These are phyloP conservation scores for Dexiosoma caninum DNA, from an alignment of 2,888 invertebrate species.

Conservation along the genomic window DNA sequence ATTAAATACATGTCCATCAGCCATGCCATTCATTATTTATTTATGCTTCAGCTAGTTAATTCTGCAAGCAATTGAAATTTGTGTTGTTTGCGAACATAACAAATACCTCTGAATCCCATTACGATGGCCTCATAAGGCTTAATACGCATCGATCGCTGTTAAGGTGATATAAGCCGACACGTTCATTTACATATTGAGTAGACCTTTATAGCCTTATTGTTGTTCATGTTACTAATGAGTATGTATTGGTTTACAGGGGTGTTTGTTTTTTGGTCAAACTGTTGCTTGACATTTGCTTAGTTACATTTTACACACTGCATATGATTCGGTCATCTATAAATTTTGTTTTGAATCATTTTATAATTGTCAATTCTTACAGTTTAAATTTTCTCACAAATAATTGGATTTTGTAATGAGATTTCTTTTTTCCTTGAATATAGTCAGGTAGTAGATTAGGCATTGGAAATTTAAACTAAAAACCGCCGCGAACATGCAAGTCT, in stretches of 20 bases:
- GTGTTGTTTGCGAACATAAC: neutral
- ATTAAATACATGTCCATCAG: neutral
- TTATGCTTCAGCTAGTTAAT: neutral
- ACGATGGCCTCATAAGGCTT: neutral
- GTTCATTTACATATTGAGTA: neutral
- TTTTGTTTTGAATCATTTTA: constrained; percentile 32
- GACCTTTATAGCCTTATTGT: neutral
- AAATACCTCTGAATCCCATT: neutral
- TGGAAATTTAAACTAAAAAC: no score
- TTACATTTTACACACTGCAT: constrained; percentile 14
- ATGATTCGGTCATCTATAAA: constrained; percentile 28
- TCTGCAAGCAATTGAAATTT: neutral
- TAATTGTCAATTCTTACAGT: neutral
- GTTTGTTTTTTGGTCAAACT: constrained; percentile 12
- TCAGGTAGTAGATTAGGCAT: no score
- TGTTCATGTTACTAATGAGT: neutral
- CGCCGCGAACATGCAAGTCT: no score
- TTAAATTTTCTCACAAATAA: no score
- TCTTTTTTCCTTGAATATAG: no score
- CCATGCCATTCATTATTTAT: constrained; percentile 1
- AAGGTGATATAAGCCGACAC: neutral
- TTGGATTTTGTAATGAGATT: no score
- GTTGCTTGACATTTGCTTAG: constrained; percentile 29
- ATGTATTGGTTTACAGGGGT: neutral
- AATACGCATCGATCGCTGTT: neutral